These are phyloP conservation scores for Huso huso DNA, from an alignment of 2,797 vertebrate species.

Conservation along the genomic window DNA sequence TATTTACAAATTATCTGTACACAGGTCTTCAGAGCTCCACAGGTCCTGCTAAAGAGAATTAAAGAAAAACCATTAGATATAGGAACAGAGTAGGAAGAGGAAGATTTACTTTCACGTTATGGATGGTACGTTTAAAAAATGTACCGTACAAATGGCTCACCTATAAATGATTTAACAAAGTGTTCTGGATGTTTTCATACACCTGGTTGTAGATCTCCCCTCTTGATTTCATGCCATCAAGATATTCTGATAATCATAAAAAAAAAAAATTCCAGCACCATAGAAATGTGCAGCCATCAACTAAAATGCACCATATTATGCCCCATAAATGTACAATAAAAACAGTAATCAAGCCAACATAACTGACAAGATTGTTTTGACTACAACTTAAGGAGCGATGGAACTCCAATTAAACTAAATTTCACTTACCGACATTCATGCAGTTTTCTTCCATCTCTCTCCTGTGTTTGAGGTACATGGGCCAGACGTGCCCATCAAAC, in stretches of 20 bases:
- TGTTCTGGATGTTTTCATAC: slow-evolving; percentile 79
- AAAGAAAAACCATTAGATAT: background rate
- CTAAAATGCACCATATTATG: too few species aligned
- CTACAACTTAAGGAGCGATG: too few species aligned
- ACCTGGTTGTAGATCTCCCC: slow-evolving; percentile 74
- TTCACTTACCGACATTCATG: slow-evolving; percentile 63
- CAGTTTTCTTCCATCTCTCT: slow-evolving; percentile 64
- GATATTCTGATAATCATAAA: slow-evolving; percentile 53
- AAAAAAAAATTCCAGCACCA: too few species aligned
- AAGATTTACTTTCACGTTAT: too few species aligned
- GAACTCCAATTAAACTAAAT: background rate
- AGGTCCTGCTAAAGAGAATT: slow-evolving; percentile 53
- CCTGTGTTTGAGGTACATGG: slow-evolving; percentile 87
- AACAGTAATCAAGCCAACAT: background rate
- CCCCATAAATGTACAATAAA: too few species aligned
- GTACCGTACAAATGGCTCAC: slow-evolving; percentile 27
- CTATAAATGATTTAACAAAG: slow-evolving; percentile 75
- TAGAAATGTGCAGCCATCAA: too few species aligned
- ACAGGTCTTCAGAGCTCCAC: slow-evolving; percentile 28
- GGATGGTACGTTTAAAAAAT: too few species aligned
- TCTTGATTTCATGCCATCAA: slow-evolving; percentile 72
- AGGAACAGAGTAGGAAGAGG: too few species aligned
- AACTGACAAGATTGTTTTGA: background rate
- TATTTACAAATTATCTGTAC: slow-evolving; percentile 78
- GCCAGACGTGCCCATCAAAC: slow-evolving; percentile 91